phyloP scores from a whole-genome alignment of 2,888 invertebrate species.

The Lycaena phlaeas region DNA sequence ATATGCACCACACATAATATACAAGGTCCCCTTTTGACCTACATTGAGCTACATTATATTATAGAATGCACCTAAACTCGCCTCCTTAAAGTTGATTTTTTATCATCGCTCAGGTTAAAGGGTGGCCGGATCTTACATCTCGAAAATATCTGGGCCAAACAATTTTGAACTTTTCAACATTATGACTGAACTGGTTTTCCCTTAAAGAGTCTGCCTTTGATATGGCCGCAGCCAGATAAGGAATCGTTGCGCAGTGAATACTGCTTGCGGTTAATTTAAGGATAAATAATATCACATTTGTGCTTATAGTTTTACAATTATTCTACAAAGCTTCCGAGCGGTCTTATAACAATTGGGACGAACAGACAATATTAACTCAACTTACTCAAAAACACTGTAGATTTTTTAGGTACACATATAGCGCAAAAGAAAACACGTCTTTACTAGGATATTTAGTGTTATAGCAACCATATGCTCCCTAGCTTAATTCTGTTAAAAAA shows the following conservation, averaged over 20 bases:
- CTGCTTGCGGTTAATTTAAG: conserved; percentile 13
- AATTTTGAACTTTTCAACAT: conserved; percentile 2
- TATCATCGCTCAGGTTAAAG: conserved; percentile 1
- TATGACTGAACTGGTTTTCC: neutral
- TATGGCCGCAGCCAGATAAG: conserved; percentile 53
- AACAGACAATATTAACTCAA: no score
- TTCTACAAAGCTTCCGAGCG: no score
- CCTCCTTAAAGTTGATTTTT: conserved; percentile 2
- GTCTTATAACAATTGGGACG: no score
- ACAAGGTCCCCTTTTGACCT: conserved; percentile 7
- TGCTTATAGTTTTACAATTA: no score
- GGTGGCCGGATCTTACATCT: conserved; percentile 1
- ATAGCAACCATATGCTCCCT: no score
- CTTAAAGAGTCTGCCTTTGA: conserved; percentile 34
- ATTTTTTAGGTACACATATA: no score
- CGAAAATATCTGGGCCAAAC: neutral
- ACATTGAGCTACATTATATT: neutral
- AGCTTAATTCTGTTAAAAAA: no score
- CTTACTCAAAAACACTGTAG: no score
- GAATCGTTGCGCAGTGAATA: conserved; percentile 27
- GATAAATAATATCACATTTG: conserved; percentile 17
- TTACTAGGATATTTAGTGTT: no score
- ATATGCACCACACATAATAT: conserved; percentile 3
- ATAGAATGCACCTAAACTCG: neutral
- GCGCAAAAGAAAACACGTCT: no score